Evolutionary conservation across 2,888 invertebrate species (phyloP).

Genomic region (Drosophila tripunctata): DNA sequence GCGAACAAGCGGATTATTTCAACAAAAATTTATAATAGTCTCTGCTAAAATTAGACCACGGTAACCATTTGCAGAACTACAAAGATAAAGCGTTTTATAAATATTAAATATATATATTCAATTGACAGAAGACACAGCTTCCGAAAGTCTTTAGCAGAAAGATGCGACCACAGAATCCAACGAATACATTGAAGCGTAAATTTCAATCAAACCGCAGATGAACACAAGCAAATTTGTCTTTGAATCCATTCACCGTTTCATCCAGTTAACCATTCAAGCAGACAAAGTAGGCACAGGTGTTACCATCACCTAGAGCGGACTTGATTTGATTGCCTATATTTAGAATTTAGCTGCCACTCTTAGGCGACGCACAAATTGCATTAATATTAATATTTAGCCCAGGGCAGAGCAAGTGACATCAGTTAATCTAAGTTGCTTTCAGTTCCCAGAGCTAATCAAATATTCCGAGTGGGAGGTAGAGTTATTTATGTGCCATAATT

Average conservation of each 20-base stretch:
- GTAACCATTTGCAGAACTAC: too few species aligned
- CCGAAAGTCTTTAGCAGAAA: constrained; percentile 7
- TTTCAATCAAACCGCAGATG: constrained; percentile 64
- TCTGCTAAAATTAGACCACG: not conserved
- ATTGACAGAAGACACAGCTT: not conserved
- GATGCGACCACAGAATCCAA: constrained; percentile 23
- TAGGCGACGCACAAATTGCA: constrained; percentile 52
- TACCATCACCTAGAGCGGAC: constrained; percentile 40
- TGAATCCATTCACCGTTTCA: constrained; percentile 21
- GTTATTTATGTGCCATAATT: constrained; percentile 19
- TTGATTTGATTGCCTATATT: constrained; percentile 57
- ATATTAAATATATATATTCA: not conserved
- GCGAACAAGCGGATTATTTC: not conserved
- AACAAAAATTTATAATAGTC: not conserved
- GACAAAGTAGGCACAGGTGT: constrained; percentile 40
- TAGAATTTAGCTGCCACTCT: constrained; percentile 13
- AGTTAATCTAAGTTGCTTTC: constrained; percentile 51
- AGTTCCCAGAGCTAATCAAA: constrained; percentile 56
- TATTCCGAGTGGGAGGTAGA: constrained; percentile 28
- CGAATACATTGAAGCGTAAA: constrained; percentile 55
- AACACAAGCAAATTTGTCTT: constrained; percentile 54
- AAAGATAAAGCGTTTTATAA: not conserved
- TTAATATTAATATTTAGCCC: constrained; percentile 69
- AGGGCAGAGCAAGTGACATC: constrained; percentile 60
- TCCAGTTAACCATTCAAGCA: not conserved